These are phyloP conservation scores for Halichondria panicea DNA, from an alignment of 37 sponge, comb jelly and placozoan species.

Conservation along the genomic window DNA sequence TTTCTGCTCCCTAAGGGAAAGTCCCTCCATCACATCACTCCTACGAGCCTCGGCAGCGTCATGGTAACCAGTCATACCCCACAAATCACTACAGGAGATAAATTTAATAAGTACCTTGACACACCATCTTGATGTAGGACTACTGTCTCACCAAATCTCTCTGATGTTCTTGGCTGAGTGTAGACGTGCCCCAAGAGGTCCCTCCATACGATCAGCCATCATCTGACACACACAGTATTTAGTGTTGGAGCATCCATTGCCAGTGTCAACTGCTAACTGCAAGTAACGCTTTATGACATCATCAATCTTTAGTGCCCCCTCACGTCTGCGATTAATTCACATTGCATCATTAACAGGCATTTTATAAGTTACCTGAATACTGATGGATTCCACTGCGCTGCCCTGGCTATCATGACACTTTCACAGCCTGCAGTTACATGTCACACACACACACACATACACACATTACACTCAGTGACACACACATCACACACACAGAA, in stretches of 20 bases:
- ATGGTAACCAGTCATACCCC: conserved; percentile 36
- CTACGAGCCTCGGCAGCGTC: conserved; percentile 32
- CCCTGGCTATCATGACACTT: conserved; percentile 95
- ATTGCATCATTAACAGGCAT: neutral
- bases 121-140: too few relatives aligned
- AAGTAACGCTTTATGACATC: conserved; percentile 75
- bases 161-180: conserved; percentile 41
- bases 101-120: too few relatives aligned
- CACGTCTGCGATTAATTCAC: conserved; percentile 32
- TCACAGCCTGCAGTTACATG: conserved; percentile 53
- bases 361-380: conserved; percentile 79
- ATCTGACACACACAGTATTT: conserved; percentile 85
- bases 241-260: conserved; percentile 51
- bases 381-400: conserved; percentile 93
- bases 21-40: neutral
- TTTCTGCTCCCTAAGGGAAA: conserved; percentile 44
- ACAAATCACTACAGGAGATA: conserved; percentile 23
- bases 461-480: neutral
- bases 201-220: conserved; percentile 76
- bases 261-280: conserved; percentile 49
- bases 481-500: neutral
- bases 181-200: conserved; percentile 32
- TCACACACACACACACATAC: neutral
- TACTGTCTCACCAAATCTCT: conserved; percentile 72
- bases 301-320: conserved; percentile 58